Evolutionary conservation across 2,888 invertebrate species (phyloP).

Genomic region (Muschampia plurimacula): DNA sequence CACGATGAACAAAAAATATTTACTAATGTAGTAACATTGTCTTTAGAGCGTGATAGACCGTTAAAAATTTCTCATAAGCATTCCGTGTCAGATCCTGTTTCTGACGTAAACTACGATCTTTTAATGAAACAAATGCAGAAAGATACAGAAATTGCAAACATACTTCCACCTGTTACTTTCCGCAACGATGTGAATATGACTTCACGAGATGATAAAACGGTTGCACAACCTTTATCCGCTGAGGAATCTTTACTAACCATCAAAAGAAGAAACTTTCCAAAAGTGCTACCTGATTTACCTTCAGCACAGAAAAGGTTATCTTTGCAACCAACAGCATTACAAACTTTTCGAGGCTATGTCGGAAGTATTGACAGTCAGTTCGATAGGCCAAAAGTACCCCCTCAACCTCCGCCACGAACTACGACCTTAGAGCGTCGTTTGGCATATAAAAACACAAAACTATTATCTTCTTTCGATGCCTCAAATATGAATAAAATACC

Average conservation of each 20-base stretch:
- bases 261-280: slow-evolving; percentile 92
- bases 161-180: slow-evolving; percentile 77
- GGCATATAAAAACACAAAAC: slow-evolving; percentile 73
- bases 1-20: slow-evolving; percentile 60
- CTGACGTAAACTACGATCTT: slow-evolving; percentile 82
- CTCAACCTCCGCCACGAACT: slow-evolving; percentile 91
- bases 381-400: slow-evolving; percentile 82
- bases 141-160: slow-evolving; percentile 59
- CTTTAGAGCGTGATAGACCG: slow-evolving; percentile 62
- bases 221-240: slow-evolving; percentile 80
- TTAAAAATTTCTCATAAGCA: slow-evolving; percentile 87
- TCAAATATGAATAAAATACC: slow-evolving; percentile 58
- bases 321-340: slow-evolving; percentile 84
- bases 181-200: slow-evolving; percentile 91
- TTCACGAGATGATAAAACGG: slow-evolving; percentile 85
- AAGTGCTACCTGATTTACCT: slow-evolving; percentile 93
- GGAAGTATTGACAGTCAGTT: slow-evolving; percentile 62
- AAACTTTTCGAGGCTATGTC: slow-evolving; percentile 68
- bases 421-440: slow-evolving; percentile 88
- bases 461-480: slow-evolving; percentile 70
- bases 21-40: slow-evolving; percentile 72
- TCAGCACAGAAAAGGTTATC: slow-evolving; percentile 74
- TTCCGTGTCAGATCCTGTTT: slow-evolving; percentile 89
- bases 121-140: slow-evolving; percentile 63
- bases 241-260: slow-evolving; percentile 91